Conservation (phyloP, 2,113 vertebrate species). For the Hypanus sabinus region DNA sequence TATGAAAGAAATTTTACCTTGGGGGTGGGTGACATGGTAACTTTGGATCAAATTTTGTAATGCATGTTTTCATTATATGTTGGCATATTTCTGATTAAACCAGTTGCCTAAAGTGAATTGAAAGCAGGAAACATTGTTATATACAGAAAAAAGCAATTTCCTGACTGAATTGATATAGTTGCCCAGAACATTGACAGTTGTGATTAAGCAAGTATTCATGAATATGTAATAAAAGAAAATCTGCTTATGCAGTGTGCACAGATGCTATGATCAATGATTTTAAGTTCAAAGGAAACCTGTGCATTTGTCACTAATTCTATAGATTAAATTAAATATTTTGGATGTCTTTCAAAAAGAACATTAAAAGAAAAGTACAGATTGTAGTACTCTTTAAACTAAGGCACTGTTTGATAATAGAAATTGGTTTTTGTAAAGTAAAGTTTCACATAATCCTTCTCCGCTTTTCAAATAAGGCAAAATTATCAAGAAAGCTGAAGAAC, state of each 20-base stretch:
- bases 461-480: not conserved
- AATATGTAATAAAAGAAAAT: not conserved
- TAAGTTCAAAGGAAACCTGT: not conserved
- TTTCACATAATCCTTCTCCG: not conserved
- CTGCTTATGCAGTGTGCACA: not conserved
- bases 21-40: not conserved
- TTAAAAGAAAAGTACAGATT: not conserved
- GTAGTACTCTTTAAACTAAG: not conserved
- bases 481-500: not conserved
- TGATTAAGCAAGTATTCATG: not conserved
- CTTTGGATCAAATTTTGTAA: not conserved
- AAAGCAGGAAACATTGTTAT: too few species aligned
- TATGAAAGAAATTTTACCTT: not conserved
- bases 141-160: not conserved
- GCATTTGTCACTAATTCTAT: not conserved
- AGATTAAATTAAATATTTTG: not conserved
- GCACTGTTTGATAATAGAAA: not conserved
- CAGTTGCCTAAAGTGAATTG: not conserved
- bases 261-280: not conserved
- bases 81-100: not conserved
- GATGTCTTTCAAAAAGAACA: not conserved
- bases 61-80: not conserved
- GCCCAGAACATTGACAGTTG: not conserved
- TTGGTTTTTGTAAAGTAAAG: not conserved
- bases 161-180: not conserved